A percentile compares a stretch with the other conserved stretches of the same genome.
These are phyloP conservation scores for Cephus nigrinus DNA, from an alignment of 2,888 invertebrate genomes.

Conservation along the genomic window DNA sequence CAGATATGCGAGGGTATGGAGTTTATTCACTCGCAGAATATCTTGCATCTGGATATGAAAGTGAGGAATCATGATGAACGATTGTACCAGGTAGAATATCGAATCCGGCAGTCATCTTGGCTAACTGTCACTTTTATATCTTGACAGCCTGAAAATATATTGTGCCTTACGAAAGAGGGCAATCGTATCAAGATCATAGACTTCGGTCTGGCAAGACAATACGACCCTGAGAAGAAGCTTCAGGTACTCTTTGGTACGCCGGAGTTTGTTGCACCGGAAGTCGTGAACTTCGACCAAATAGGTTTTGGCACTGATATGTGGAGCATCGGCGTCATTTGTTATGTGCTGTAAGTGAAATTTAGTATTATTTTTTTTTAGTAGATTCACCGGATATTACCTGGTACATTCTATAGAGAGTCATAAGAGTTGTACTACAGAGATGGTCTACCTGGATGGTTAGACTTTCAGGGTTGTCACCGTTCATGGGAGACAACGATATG, in stretches of 20 bases:
- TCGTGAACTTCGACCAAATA: constrained; percentile 97
- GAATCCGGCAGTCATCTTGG: not conserved
- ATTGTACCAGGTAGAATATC: not conserved
- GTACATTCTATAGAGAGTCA: not conserved
- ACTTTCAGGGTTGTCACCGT: constrained; percentile 95
- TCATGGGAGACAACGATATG: constrained; percentile 97
- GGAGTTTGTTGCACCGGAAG: constrained; percentile 98
- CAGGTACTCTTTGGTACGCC: constrained; percentile 97
- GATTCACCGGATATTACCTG: not conserved
- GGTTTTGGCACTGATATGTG: constrained; percentile 98
- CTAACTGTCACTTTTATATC: not conserved
- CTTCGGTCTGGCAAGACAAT: constrained; percentile 94
- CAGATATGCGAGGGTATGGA: constrained; percentile 98
- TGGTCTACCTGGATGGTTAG: constrained; percentile 64
- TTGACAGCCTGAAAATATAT: constrained; percentile 94
- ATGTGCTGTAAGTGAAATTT: constrained; percentile 90
- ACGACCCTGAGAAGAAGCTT: constrained; percentile 90
- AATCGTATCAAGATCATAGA: constrained; percentile 99
- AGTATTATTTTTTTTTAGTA: not conserved
- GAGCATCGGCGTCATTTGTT: constrained; percentile 98
- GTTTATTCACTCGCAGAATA: constrained; percentile 95
- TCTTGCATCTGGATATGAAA: constrained; percentile 98
- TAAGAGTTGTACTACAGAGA: not conserved
- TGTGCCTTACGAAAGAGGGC: constrained; percentile 95
- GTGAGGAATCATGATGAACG: constrained; percentile 66